A percentile compares a stretch with the other conserved stretches of the same genome.
Evolutionary conservation across 2,113 vertebrate species (phyloP).

Genomic region (Erythrocebus patas): DNA sequence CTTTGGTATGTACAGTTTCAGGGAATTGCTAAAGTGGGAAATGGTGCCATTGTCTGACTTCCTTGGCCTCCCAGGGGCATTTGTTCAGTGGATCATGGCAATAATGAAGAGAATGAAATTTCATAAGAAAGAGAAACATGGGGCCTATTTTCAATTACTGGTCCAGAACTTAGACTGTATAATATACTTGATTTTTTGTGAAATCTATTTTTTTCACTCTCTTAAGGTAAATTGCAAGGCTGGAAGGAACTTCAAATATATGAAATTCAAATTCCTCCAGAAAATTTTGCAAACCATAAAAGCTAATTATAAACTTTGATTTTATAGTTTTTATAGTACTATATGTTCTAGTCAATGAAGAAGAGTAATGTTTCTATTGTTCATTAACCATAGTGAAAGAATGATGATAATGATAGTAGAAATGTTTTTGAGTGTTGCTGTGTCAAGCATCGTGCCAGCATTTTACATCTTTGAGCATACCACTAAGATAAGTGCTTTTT

Average conservation of each 20-base stretch:
- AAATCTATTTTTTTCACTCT: constrained; percentile 8
- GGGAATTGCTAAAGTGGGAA: background rate
- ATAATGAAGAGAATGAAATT: background rate
- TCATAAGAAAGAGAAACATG: background rate
- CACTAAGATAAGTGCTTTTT: background rate
- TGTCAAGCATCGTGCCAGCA: background rate
- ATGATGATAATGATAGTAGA: background rate
- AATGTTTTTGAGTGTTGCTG: background rate
- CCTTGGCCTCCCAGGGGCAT: background rate
- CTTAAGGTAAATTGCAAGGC: background rate
- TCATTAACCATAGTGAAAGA: background rate
- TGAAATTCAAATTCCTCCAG: background rate
- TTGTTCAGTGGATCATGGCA: background rate
- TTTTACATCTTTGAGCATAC: background rate
- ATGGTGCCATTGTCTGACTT: background rate
- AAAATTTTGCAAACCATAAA: background rate
- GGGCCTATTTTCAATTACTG: background rate
- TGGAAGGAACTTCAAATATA: background rate
- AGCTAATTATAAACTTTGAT: background rate
- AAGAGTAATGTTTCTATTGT: background rate
- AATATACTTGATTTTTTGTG: background rate
- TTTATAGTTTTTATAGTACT: background rate
- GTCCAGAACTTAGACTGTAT: background rate
- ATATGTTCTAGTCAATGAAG: background rate
- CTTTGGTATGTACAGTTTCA: background rate